Evolutionary conservation across 1,140 invertebrate genomes (phyloP), one percentile per base, ranked within the genome.

Genomic region (Diabrotica virgifera): DNA sequence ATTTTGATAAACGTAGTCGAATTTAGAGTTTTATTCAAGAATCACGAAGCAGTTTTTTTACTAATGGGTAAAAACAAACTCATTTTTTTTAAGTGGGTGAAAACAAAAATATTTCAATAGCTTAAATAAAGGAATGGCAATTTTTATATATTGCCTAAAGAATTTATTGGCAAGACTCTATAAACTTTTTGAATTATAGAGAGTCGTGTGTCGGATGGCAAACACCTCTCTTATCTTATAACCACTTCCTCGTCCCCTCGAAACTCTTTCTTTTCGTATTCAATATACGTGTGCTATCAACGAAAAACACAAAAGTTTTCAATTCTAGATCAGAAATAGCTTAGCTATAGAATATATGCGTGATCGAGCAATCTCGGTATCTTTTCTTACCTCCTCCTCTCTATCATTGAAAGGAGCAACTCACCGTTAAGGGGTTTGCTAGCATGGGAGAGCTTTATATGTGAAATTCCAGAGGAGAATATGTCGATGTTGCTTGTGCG

Each of bases 321-420:
- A 70, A 70, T 70, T 70, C 62, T 64, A 58, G 55, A 64, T 70
- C 59, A 66, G 65, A 63, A 70, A 64, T 66, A 62, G 65, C 62
- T 67, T 52, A 64, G 64, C 58, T 66, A 70, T 70, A 62, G 63
- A 65, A 70, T 70, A 46, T 46, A 70, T 70, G 65, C 68, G 68
- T 70, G 65, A 61, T 66, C 64, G 65, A 50, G 62, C 65, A 70
- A 64, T 66, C 59, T 58, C 37, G 52, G 40, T 55, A 24, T 60
- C 40, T 40, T 10, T 52, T 60, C 40, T 37, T 35, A 24, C n/a
- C 9, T 36, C 38, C 24, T 35, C 11, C 4, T 35, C 13, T 62
- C 37, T 35, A 24, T 24, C 8, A 8, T 8, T 50, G 46, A 59
- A 59, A 59, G 13, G 58, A 50, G 24, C 58, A 59, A 59, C 58